Evolutionary conservation across 2,113 vertebrate species (phyloP).

Genomic region (Heptranchias perlo): DNA sequence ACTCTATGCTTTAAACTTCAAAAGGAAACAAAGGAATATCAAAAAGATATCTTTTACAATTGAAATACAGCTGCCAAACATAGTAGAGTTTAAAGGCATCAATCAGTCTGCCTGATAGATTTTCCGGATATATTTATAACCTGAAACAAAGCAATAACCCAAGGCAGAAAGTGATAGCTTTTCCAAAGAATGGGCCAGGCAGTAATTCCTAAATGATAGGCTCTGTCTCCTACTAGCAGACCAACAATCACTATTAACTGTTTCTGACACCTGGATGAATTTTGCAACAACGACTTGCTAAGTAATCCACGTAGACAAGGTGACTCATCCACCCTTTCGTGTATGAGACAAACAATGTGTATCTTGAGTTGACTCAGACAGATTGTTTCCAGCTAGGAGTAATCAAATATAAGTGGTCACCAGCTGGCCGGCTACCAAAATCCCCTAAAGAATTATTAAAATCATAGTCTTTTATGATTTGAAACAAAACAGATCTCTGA

Average conservation of each 20-base stretch:
- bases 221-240: neutral
- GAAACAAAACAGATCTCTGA: neutral
- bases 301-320: neutral
- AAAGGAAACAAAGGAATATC: neutral
- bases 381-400: neutral
- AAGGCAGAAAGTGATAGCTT: neutral
- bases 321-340: neutral
- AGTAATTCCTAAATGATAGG: slow-evolving; percentile 1
- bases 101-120: neutral
- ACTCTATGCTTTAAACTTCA: neutral
- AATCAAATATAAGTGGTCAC: neutral
- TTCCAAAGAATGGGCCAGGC: neutral
- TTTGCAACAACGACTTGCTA: neutral
- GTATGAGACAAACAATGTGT: neutral
- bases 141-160: neutral
- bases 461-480: neutral
- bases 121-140: neutral
- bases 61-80: neutral
- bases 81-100: neutral
- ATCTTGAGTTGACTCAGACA: neutral
- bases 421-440: neutral
- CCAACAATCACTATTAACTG: neutral
- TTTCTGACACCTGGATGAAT: neutral
- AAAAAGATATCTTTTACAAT: neutral
- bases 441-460: neutral